A percentile compares a stretch with the other conserved stretches of the same genome.
Conservation (phyloP, 2,113 vertebrate species). For the Alaudala cheleensis region DNA sequence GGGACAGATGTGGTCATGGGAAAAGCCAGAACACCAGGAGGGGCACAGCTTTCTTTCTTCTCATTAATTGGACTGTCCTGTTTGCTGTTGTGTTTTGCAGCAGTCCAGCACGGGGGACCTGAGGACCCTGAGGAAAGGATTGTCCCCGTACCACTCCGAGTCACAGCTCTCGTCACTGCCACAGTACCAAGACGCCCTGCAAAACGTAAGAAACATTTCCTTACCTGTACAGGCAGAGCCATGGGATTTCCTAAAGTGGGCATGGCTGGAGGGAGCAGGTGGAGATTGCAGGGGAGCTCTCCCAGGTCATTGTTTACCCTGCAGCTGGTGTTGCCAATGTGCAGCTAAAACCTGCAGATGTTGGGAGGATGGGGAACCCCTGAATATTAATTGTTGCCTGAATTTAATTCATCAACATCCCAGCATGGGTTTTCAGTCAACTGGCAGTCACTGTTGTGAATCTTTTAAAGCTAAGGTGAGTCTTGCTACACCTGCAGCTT, state of each 20-base stretch:
- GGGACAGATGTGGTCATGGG: background rate
- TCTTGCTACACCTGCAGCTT: background rate
- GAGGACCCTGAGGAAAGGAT: constrained; percentile 88
- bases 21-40: background rate
- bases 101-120: constrained; percentile 87
- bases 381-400: background rate
- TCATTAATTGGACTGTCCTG: background rate
- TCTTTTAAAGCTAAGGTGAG: background rate
- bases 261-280: background rate
- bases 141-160: constrained; percentile 92
- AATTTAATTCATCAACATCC: background rate
- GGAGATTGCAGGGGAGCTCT: background rate
- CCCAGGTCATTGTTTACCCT: background rate
- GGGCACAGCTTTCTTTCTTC: background rate
- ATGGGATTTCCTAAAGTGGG: background rate
- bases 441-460: background rate
- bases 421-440: background rate
- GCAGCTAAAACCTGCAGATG: background rate
- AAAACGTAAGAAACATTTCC: constrained; percentile 79
- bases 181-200: constrained; percentile 86
- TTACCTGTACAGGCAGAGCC: background rate
- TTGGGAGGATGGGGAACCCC: background rate
- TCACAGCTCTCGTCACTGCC: constrained; percentile 91
- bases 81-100: constrained; percentile 40
- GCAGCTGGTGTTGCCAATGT: background rate